Conservation (phyloP, 2,888 invertebrate genomes). For the Calephelis perditalis region DNA sequence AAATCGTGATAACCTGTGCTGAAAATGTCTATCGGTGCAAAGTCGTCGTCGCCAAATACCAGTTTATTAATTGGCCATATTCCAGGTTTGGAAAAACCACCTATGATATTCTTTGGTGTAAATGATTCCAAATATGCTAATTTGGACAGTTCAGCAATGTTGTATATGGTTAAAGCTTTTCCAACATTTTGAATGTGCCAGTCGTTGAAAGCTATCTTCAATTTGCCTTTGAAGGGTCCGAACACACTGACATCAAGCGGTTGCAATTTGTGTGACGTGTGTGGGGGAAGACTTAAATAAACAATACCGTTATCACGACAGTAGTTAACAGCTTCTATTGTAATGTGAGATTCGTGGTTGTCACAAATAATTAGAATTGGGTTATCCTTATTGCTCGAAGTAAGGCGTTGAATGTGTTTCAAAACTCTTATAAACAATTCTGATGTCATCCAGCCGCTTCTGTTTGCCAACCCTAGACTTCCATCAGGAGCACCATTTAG, state of each 20-base stretch:
- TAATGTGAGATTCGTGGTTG: slow-evolving; percentile 30
- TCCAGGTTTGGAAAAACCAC: slow-evolving; percentile 25
- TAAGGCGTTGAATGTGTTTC: slow-evolving; percentile 28
- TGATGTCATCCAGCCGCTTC: no score
- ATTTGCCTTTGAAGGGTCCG: slow-evolving; percentile 30
- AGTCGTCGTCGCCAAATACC: slow-evolving; percentile 30
- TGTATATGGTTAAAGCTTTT: no score
- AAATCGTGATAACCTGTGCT: slow-evolving; percentile 25
- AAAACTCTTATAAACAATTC: slow-evolving; percentile 18
- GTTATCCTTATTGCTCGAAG: slow-evolving; percentile 25
- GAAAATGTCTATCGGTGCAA: slow-evolving; percentile 30
- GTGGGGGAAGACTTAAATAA: slow-evolving; percentile 28
- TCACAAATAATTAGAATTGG: slow-evolving; percentile 30
- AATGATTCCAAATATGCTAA: slow-evolving; percentile 29
- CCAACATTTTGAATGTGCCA: slow-evolving; percentile 30
- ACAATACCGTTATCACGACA: slow-evolving; percentile 23
- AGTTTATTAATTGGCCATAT: slow-evolving; percentile 31
- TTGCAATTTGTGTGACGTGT: slow-evolving; percentile 30
- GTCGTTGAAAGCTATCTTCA: slow-evolving; percentile 28
- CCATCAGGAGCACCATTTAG: not conserved
- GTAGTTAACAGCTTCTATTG: slow-evolving; percentile 24
- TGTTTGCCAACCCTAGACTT: no score
- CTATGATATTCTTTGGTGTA: slow-evolving; percentile 29
- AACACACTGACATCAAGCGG: slow-evolving; percentile 29
- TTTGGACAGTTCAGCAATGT: slow-evolving; percentile 24